Evolutionary conservation across 2,888 invertebrate species (phyloP), one percentile per base, ranked within the genome.

Genomic region (Dasysyrphus tricinctus): DNA sequence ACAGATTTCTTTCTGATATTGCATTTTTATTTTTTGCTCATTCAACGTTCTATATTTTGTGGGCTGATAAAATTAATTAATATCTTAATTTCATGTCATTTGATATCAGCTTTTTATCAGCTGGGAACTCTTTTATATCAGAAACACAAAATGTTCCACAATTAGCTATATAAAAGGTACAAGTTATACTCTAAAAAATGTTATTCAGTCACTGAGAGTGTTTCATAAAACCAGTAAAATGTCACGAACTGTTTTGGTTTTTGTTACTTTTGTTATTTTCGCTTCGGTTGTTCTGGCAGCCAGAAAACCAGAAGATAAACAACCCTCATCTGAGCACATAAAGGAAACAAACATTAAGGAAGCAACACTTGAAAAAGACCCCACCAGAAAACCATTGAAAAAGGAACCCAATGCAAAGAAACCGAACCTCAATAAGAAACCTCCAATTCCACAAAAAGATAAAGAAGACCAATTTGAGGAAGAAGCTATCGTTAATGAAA

Each of bases 141-240:
- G 24, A 51, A 65, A 63, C 44, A 32, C 32, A 32, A 32, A 3
- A 19, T 29, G 54, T 19, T 19, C 4, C 24, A 42, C 34, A 39
- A 29, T n/a, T 11, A 11, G 8, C 32, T 81, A 85, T 81, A 85
- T 85, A 85, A 78, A 85, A 81, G 57, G 16, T 0, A 5, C 24
- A 0, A 51, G 16, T 8, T 24, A 2, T n/a, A 14, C 24, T 12
- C n/a, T 19, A 4, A 2, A 8, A 39, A 74, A 57, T 32, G 42
- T 47, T 67, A 70, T 70, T 56, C 56, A 24, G 29, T 14, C 32
- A 63, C 19, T 24, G 24, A 32, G 14, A 67, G 56, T 70, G 59
- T 49, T 77, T 63, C 24, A 37, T 24, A 14, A 19, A 67, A 37
- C 14, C 7, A n/a, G 0, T 32, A 78, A 80, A 70, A 85, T 85